Percentiles rank a stretch among this genome's conserved stretches.
phyloP scores from a whole-genome alignment of 2,888 invertebrate genomes.

The Lithophane socia region DNA sequence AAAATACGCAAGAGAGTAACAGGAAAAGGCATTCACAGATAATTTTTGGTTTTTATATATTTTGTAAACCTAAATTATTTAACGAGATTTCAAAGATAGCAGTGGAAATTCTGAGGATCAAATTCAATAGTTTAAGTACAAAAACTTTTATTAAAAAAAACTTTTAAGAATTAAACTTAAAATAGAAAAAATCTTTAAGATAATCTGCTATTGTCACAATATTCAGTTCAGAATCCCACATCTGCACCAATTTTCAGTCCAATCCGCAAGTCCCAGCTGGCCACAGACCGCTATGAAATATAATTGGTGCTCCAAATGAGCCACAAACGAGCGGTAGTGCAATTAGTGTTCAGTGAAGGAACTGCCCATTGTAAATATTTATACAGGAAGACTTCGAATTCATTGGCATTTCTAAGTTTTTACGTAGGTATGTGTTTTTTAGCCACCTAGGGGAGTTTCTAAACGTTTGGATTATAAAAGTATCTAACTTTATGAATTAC shows the following conservation, averaged over 20 bases:
- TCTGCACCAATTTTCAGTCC: conserved; percentile 13
- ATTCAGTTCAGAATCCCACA: conserved; percentile 5
- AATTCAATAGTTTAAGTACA: too few species aligned
- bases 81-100: too few species aligned
- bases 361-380: conserved; percentile 39
- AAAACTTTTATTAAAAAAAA: too few species aligned
- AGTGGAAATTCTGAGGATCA: too few species aligned
- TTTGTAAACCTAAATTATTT: too few species aligned
- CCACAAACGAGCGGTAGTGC: conserved; percentile 39
- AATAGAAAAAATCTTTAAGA: neutral
- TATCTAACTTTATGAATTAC: neutral
- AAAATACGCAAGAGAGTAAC: neutral
- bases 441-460: neutral
- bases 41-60: too few species aligned
- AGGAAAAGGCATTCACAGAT: too few species aligned
- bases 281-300: conserved; percentile 51
- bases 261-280: conserved; percentile 26
- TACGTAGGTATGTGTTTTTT: neutral
- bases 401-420: too few species aligned
- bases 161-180: too few species aligned
- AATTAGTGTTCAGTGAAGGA: conserved; percentile 61
- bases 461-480: neutral
- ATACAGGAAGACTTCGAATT: too few species aligned
- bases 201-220: neutral
- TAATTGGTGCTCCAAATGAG: conserved; percentile 68